Percentiles rank a stretch among this genome's conserved stretches.
phyloP scores from a whole-genome alignment of 2,888 invertebrate species.

The Junonia oenone region DNA sequence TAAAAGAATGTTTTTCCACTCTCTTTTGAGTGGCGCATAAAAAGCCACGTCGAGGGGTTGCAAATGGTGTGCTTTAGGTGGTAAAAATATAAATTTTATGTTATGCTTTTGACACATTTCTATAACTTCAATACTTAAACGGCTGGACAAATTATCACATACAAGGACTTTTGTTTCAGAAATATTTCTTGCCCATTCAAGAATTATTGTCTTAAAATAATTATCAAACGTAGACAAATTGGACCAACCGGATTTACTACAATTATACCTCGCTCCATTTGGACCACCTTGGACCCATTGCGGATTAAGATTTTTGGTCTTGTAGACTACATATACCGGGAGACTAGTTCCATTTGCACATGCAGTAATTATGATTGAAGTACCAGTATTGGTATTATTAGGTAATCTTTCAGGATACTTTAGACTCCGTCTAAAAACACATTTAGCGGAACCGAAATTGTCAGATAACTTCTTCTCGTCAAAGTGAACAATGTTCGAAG shows the following conservation, averaged over 20 bases:
- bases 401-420: too few species aligned
- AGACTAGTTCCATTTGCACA: constrained; percentile 20
- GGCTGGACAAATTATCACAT: constrained; percentile 20
- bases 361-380: constrained; percentile 24
- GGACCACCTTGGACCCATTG: constrained; percentile 49
- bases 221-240: constrained; percentile 38
- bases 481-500: too few species aligned
- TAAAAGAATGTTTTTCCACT: constrained; percentile 3
- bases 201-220: constrained; percentile 35
- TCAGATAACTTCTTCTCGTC: too few species aligned
- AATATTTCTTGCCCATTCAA: constrained; percentile 13
- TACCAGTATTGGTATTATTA: constrained; percentile 10
- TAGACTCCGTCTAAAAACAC: too few species aligned
- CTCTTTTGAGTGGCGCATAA: constrained; percentile 6
- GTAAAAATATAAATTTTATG: constrained; percentile 11
- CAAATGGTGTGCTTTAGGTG: not conserved
- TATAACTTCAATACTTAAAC: constrained; percentile 6
- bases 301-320: constrained; percentile 40
- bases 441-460: too few species aligned
- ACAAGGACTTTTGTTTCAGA: constrained; percentile 16
- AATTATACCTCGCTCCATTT: constrained; percentile 40
- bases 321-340: constrained; percentile 27
- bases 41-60: constrained; percentile 6
- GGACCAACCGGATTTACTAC: constrained; percentile 45
- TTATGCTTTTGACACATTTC: constrained; percentile 1